phyloP scores from a whole-genome alignment of 1,140 invertebrate genomes.

The Oncopodura yosiiana region DNA sequence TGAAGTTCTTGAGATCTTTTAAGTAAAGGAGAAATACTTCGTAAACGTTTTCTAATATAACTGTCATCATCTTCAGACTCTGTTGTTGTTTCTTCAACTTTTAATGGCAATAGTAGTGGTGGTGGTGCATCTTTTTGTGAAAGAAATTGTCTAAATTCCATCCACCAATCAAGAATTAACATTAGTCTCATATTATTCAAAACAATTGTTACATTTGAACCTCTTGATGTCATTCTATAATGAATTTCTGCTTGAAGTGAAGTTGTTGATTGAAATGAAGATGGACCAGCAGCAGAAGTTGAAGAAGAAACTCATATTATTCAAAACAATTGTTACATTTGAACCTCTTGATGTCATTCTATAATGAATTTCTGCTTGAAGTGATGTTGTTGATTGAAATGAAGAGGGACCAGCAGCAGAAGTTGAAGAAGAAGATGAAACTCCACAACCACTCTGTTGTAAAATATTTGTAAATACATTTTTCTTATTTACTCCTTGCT shows the following conservation, averaged over 20 bases:
- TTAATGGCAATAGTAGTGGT: background rate
- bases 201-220: constrained; percentile 70
- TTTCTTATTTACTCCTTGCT: constrained; percentile 2
- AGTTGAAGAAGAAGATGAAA: background rate
- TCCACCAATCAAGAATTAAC: constrained; percentile 88
- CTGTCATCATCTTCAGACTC: background rate
- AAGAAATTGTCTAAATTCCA: constrained; percentile 72
- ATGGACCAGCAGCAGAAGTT: constrained; percentile 89
- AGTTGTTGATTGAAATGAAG: constrained; percentile 30
- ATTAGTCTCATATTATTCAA: constrained; percentile 93
- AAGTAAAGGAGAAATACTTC: constrained; percentile 14
- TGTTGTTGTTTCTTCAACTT: background rate
- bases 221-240: constrained; percentile 43
- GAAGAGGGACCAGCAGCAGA: background rate
- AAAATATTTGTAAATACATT: constrained; percentile 87
- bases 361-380: constrained; percentile 41
- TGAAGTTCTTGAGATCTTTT: constrained; percentile 16
- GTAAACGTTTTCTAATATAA: background rate
- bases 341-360: background rate
- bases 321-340: constrained; percentile 67
- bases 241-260: constrained; percentile 76
- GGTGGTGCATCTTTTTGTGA: constrained; percentile 35
- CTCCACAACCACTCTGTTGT: constrained; percentile 45
- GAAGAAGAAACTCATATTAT: constrained; percentile 90
- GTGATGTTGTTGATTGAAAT: background rate